Percentiles rank a stretch among this genome's conserved stretches.
These are phyloP conservation scores for Eurytemora carolleeae DNA, from an alignment of 1,140 invertebrate genomes.

Conservation along the genomic window DNA sequence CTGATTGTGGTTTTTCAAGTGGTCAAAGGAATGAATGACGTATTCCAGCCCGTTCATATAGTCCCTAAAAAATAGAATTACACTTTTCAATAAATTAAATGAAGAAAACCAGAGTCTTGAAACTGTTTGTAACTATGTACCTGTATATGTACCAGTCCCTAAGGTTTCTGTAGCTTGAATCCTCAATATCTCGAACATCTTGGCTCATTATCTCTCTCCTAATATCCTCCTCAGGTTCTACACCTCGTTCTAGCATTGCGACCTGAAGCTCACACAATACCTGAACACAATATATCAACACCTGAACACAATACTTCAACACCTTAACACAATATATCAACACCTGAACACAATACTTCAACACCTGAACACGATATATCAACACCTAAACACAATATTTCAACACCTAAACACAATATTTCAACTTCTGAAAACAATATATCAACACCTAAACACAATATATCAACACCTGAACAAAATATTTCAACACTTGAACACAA, in stretches of 20 bases:
- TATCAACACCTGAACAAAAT: too few species aligned
- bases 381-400: too few species aligned
- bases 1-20: too few species aligned
- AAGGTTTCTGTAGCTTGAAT: conserved; percentile 1
- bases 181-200: not conserved
- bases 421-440: too few species aligned
- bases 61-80: conserved; percentile 8
- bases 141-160: conserved; percentile 10
- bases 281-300: too few species aligned
- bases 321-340: too few species aligned
- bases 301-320: too few species aligned
- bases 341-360: too few species aligned
- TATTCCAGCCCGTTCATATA: conserved; percentile 16
- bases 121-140: not conserved
- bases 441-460: too few species aligned
- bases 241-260: conserved; percentile 5
- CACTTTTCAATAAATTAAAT: not conserved
- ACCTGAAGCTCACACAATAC: conserved; percentile 12
- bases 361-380: too few species aligned
- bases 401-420: too few species aligned
- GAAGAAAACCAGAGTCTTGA: not conserved
- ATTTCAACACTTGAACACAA: too few species aligned
- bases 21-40: conserved; percentile 5
- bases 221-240: not conserved
- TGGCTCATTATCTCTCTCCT: conserved; percentile 1